Base-by-base conservation (phyloP, 2,113 vertebrate genomes). In the Semicossyphus pulcher region DNA sequence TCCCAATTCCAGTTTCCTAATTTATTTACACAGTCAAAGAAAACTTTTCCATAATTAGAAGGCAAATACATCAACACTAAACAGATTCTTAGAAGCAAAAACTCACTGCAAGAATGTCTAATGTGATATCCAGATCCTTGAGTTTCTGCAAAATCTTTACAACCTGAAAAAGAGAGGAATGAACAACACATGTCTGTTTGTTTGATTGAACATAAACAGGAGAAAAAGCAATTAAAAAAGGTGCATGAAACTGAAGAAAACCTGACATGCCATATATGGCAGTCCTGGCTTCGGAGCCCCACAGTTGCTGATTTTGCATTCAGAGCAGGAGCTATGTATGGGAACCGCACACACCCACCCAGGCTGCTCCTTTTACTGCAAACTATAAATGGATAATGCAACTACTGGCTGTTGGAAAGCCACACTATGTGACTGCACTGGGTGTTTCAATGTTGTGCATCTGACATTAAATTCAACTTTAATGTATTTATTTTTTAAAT, bases 1-100 rank as follows among this genome's bases (percentile, higher is more conserved):
- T 96, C 9, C 94, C 94, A 58, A 95, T 95, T 80, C 93, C 94
- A 44, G 93, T 97, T 92, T 95, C 95, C 95, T 96, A 72, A 80
- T 51, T 41, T 39, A 26, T 3, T 52, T 6, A n/a, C 18, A 41
- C 16, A n/a, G n/a, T n/a, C n/a, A n/a, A n/a, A n/a, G n/a, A n/a
- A n/a, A n/a, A n/a, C n/a, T n/a, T n/a, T n/a, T n/a, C n/a, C n/a
- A n/a, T n/a, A n/a, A n/a, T n/a, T n/a, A n/a, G n/a, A n/a, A n/a
- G n/a, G 0, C 20, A 25, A 36, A 59, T 49, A 37, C 26, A 21
- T n/a, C 18, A 47, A 32, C 8, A 68, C 5, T 36, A 49, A 42
- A 45, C 12, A 1, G 1, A 20, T 4, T 60, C 4, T 39, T 53
- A 66, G 42, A 57, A 28, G 9, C n/a, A 12, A 0, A 76, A 15